A percentile compares a stretch with the other conserved stretches of the same genome.
These are phyloP conservation scores for Emesis furor DNA, from an alignment of 2,888 invertebrate species.

Conservation along the genomic window DNA sequence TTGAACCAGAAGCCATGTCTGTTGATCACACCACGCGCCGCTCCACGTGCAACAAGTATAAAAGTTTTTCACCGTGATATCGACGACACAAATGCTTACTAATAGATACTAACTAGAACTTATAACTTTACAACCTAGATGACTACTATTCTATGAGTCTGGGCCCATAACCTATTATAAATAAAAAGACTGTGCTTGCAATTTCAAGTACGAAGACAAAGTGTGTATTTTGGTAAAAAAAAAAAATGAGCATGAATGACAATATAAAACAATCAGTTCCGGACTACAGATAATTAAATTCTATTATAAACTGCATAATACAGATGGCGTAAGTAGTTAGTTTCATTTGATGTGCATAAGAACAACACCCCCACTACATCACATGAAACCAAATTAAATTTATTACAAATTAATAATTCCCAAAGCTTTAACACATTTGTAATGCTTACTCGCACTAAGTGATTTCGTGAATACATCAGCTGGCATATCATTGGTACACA, in stretches of 20 bases:
- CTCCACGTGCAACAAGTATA: background rate
- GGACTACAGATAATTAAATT: conserved; percentile 9
- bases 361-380: conserved; percentile 5
- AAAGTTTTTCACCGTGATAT: background rate
- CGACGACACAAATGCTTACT: conserved; percentile 8
- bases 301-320: conserved; percentile 3
- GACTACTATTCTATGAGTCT: conserved; percentile 14
- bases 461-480: conserved; percentile 13
- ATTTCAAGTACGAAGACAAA: background rate
- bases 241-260: conserved; percentile 1
- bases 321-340: background rate
- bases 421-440: conserved; percentile 16
- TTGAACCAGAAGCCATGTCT: conserved; percentile 12
- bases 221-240: background rate
- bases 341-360: too few species aligned
- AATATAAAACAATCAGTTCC: conserved; percentile 11
- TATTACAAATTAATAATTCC: conserved; percentile 11
- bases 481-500: conserved; percentile 26
- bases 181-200: conserved; percentile 14
- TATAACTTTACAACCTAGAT: conserved; percentile 14
- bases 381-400: conserved; percentile 21
- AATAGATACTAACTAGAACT: background rate
- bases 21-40: too few species aligned
- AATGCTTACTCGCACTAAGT: conserved; percentile 18
- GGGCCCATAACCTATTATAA: conserved; percentile 11